phyloP scores from a whole-genome alignment of 2,797 vertebrate species.

The Malacoctenus gilli region DNA sequence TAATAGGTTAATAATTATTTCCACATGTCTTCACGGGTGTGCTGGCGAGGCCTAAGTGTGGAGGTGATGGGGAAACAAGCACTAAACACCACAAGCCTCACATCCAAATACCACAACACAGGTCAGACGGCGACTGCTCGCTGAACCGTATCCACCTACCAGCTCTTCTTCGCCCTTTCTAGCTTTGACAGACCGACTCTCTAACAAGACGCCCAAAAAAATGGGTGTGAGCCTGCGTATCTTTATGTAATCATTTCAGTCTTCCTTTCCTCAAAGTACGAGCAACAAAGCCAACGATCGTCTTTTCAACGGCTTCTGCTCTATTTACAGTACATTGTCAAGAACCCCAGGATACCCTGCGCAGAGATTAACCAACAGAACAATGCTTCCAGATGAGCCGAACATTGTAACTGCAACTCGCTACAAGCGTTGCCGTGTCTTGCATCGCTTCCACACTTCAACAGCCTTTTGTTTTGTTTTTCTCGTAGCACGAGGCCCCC shows the following conservation, averaged over 20 bases:
- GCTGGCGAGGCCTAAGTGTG: conserved; percentile 22
- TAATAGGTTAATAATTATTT: conserved; percentile 35
- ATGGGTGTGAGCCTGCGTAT: conserved; percentile 13
- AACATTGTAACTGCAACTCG: conserved; percentile 51
- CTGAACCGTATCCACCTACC: conserved; percentile 39
- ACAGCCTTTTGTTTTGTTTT: conserved; percentile 42
- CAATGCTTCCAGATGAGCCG: conserved; percentile 56
- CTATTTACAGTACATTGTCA: conserved; percentile 52
- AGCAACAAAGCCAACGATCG: conserved; percentile 33
- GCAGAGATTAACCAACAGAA: conserved; percentile 59
- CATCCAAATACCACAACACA: conserved; percentile 54
- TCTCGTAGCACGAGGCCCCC: conserved; percentile 9
- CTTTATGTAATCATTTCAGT: conserved; percentile 11
- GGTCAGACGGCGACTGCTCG: conserved; percentile 33
- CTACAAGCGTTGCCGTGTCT: conserved; percentile 41
- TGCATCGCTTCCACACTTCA: conserved; percentile 37
- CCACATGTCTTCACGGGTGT: conserved; percentile 9
- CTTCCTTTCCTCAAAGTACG: conserved; percentile 38
- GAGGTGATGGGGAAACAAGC: conserved; percentile 24
- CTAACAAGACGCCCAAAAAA: conserved; percentile 16
- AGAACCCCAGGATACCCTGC: conserved; percentile 35
- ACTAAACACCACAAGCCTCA: conserved; percentile 30
- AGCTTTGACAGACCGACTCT: neutral
- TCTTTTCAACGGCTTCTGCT: conserved; percentile 45
- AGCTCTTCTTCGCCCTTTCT: conserved; percentile 16